Evolutionary conservation across 2,797 vertebrate species (phyloP).

Genomic region (Anas acuta): DNA sequence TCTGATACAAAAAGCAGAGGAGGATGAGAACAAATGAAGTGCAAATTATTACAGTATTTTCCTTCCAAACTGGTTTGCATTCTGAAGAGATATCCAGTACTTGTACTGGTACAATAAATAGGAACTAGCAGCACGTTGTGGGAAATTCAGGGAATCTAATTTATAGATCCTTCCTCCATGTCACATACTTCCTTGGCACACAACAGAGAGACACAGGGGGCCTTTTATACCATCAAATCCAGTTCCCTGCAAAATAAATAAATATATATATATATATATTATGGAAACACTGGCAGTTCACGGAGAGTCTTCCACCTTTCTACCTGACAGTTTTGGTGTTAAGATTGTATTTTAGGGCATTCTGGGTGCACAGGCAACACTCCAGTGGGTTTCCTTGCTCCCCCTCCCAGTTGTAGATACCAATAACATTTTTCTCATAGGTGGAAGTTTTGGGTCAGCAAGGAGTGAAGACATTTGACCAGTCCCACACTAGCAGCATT

Average conservation of each 20-base stretch:
- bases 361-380: accelerated
- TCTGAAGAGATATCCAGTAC: neutral
- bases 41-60: neutral
- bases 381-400: neutral
- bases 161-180: neutral
- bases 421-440: neutral
- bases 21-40: neutral
- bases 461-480: neutral
- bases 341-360: neutral
- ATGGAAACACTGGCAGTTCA: neutral
- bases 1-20: neutral
- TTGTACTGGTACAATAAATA: neutral
- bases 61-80: neutral
- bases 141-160: neutral
- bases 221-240: neutral
- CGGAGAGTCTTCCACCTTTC: neutral
- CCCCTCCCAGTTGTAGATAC: too few species aligned
- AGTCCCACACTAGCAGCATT: neutral
- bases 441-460: neutral
- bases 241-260: neutral
- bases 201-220: neutral
- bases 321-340: neutral
- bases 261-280: too few species aligned
- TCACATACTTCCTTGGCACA: neutral
- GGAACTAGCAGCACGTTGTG: neutral